Evolutionary conservation across 2,888 invertebrate genomes (phyloP).

Genomic region (Antheraea assamensis): DNA sequence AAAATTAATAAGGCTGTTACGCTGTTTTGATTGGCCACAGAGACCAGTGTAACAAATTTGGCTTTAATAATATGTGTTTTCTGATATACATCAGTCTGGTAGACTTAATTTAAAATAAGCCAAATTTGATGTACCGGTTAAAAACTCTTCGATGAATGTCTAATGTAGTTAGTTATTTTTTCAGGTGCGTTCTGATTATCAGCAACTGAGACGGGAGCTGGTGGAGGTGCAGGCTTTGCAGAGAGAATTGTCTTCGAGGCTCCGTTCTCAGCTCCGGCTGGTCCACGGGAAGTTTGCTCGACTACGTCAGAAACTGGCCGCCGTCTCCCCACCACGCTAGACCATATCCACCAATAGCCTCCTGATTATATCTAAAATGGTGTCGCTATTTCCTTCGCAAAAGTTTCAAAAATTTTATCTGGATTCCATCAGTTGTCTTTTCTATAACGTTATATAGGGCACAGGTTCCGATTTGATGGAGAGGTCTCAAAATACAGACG

Average conservation of each 20-base stretch:
- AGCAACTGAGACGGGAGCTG: constrained; percentile 89
- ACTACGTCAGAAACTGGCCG: constrained; percentile 86
- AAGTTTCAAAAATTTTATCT: background rate
- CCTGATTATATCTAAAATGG: constrained; percentile 26
- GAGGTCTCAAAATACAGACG: too few species aligned
- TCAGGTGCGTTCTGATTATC: constrained; percentile 89
- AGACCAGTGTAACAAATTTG: constrained; percentile 7
- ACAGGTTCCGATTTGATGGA: too few species aligned
- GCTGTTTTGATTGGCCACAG: background rate
- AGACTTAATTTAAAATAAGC: background rate
- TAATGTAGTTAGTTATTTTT: background rate
- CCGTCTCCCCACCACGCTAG: constrained; percentile 66
- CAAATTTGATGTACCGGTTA: background rate
- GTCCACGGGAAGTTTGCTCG: constrained; percentile 89
- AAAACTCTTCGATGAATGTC: background rate
- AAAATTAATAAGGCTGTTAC: background rate
- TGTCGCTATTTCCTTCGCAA: background rate
- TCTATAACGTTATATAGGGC: too few species aligned
- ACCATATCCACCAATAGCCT: constrained; percentile 12
- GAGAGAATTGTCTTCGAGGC: constrained; percentile 88
- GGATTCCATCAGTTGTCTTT: background rate
- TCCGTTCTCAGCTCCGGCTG: constrained; percentile 86
- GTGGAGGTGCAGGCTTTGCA: constrained; percentile 91
- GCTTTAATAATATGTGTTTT: background rate
- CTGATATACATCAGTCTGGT: background rate